Percentiles rank a stretch among this genome's conserved stretches.
These are phyloP conservation scores for Coptodon bakossiorum DNA, from an alignment of 2,113 vertebrate species.

Conservation along the genomic window DNA sequence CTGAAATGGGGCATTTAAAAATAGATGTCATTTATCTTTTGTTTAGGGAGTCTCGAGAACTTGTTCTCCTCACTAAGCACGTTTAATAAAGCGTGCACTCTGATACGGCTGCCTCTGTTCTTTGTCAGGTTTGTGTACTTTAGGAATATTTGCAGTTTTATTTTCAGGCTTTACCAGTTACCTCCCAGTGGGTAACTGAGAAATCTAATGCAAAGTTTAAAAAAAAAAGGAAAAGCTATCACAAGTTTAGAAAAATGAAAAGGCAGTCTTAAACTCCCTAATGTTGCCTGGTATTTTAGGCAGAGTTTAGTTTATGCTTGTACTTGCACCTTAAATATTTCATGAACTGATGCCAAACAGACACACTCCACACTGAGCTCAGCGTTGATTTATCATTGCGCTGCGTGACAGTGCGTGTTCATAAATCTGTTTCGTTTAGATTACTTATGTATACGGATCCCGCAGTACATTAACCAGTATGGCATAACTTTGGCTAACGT, in stretches of 20 bases:
- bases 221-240: background rate
- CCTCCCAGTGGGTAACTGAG: background rate
- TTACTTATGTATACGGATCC: slow-evolving; percentile 48
- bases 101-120: background rate
- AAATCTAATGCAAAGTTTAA: background rate
- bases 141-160: background rate
- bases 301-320: slow-evolving; percentile 8
- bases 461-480: slow-evolving; percentile 14
- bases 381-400: slow-evolving; percentile 31
- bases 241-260: background rate
- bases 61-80: background rate
- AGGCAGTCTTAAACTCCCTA: background rate
- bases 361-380: background rate
- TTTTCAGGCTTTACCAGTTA: background rate
- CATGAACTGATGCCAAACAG: slow-evolving; percentile 49
- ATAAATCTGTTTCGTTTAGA: slow-evolving; percentile 68
- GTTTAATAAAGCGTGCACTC: background rate
- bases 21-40: background rate
- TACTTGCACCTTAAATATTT: slow-evolving; percentile 10
- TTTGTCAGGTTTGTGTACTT: background rate
- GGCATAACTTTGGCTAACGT: slow-evolving; percentile 27
- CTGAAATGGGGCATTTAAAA: background rate
- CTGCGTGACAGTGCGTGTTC: slow-evolving; percentile 36
- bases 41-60: background rate
- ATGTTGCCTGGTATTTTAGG: slow-evolving; percentile 3